Evolutionary conservation across 2,113 vertebrate species (phyloP).

Genomic region (Taxidea taxus): DNA sequence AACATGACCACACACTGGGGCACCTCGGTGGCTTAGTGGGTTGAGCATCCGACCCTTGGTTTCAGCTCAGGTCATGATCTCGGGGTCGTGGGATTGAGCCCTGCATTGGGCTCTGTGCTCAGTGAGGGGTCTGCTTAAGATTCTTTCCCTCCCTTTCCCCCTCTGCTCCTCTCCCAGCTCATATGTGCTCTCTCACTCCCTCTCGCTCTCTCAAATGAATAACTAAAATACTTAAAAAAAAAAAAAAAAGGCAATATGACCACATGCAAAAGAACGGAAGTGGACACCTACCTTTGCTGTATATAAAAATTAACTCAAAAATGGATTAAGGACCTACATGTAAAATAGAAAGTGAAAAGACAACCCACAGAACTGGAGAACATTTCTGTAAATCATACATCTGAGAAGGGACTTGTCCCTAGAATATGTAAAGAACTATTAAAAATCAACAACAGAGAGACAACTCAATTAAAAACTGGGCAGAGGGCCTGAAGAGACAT

Average conservation of each 20-base stretch:
- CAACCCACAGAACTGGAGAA: background rate
- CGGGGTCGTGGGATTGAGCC: background rate
- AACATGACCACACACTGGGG: background rate
- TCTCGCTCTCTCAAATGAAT: background rate
- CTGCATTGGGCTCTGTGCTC: fast-evolving
- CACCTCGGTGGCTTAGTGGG: background rate
- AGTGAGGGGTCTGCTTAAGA: background rate
- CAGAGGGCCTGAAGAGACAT: background rate
- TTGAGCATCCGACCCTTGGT: background rate
- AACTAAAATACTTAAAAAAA: background rate
- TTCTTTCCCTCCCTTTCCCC: background rate
- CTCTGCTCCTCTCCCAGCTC: background rate
- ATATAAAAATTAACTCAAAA: background rate
- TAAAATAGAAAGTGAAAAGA: background rate
- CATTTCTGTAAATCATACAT: background rate
- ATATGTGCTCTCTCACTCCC: background rate
- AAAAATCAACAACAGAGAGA: background rate
- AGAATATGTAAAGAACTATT: background rate
- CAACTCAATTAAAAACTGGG: background rate
- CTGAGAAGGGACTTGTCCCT: background rate
- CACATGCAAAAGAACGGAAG: background rate
- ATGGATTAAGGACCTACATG: background rate
- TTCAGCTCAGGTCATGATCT: background rate
- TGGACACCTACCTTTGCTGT: background rate
- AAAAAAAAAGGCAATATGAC: background rate